Evolutionary conservation across 92 coral and sea anemone species (phyloP).

Genomic region (Umimayanthus kanabou): DNA sequence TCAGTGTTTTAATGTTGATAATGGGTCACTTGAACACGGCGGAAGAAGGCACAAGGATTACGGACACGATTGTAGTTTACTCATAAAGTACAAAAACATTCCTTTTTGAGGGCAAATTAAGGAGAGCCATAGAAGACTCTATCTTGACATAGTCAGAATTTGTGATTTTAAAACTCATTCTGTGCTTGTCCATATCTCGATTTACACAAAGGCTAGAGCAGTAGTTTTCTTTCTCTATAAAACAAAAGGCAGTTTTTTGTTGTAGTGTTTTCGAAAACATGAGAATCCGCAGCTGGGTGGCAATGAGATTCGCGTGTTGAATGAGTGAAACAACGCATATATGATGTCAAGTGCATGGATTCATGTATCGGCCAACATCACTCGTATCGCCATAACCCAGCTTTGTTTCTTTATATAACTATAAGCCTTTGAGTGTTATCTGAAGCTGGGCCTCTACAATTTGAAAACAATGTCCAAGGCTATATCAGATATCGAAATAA

Average conservation of each 20-base stretch:
- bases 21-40: background rate
- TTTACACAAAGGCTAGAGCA: too few species aligned
- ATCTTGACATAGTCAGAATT: background rate
- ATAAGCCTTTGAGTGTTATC: background rate
- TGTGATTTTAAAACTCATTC: too few species aligned
- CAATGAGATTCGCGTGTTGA: background rate
- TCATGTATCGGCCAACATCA: background rate
- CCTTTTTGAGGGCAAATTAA: too few species aligned
- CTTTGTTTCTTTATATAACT: background rate
- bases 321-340: background rate
- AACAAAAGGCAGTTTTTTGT: too few species aligned
- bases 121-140: background rate
- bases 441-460: background rate
- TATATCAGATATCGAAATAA: conserved; percentile 19
- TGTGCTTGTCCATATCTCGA: background rate
- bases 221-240: too few species aligned
- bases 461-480: background rate
- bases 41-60: background rate
- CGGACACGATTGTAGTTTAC: background rate
- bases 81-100: background rate
- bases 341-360: too few species aligned
- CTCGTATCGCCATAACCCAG: background rate
- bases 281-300: background rate
- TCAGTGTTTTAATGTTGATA: background rate
- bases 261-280: too few species aligned